A percentile compares a stretch with the other conserved stretches of the same genome.
Conservation (phyloP, 2,888 invertebrate genomes). For the Pyrrhia umbra region DNA sequence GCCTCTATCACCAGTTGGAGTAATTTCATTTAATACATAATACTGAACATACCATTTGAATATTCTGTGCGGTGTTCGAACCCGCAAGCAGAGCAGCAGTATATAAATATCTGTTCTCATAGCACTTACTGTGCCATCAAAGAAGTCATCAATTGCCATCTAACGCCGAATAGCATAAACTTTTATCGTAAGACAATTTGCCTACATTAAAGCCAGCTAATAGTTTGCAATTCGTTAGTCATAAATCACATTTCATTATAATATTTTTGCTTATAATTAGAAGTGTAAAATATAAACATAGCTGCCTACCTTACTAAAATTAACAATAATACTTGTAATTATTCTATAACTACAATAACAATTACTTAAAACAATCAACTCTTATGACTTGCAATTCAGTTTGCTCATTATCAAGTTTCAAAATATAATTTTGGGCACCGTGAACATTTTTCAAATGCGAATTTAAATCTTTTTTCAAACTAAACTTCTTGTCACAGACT, state of each 20-base stretch:
- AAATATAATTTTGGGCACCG: constrained; percentile 43
- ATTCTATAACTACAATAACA: not conserved
- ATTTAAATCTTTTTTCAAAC: constrained; percentile 77
- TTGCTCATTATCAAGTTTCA: constrained; percentile 35
- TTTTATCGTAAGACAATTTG: not conserved
- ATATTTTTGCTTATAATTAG: not conserved
- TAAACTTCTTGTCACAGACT: constrained; percentile 76
- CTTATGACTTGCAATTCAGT: constrained; percentile 46
- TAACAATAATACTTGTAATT: not conserved
- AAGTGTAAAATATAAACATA: not conserved
- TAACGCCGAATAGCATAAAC: not conserved
- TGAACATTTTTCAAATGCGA: constrained; percentile 74
- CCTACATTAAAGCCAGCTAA: not conserved
- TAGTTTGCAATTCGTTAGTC: not conserved
- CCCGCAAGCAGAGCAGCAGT: too few species aligned
- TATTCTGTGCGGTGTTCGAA: too few species aligned
- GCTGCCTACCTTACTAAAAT: not conserved
- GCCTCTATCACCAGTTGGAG: not conserved
- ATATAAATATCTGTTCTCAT: too few species aligned
- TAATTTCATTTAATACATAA: too few species aligned
- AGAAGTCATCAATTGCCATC: constrained; percentile 5
- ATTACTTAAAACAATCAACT: not conserved
- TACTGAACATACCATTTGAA: too few species aligned
- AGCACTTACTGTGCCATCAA: too few species aligned
- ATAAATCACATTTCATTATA: not conserved